Evolutionary conservation across 2,113 vertebrate genomes (phyloP).

Genomic region (Alces alces): DNA sequence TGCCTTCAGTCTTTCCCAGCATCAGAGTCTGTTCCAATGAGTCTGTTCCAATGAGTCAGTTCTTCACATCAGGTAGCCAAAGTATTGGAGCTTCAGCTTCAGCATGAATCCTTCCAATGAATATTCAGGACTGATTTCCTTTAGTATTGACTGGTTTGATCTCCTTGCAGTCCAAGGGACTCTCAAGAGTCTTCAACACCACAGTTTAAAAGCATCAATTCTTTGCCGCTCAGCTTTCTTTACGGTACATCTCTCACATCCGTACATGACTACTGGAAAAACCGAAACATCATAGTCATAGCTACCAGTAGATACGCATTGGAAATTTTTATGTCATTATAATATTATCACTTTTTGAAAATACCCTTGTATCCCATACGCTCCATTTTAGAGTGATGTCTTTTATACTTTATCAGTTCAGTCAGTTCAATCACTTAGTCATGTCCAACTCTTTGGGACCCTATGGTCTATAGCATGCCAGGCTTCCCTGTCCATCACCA

Average conservation of each 20-base stretch:
- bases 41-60: background rate
- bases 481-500: background rate
- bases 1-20: background rate
- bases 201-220: background rate
- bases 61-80: background rate
- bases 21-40: background rate
- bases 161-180: background rate
- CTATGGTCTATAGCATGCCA: background rate
- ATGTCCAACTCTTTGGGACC: background rate
- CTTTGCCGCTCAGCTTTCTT: fast-evolving
- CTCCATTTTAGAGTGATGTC: background rate
- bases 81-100: background rate
- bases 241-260: background rate
- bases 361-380: background rate
- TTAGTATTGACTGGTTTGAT: background rate
- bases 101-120: background rate
- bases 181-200: background rate
- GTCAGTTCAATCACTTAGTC: background rate
- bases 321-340: background rate
- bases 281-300: background rate
- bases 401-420: background rate
- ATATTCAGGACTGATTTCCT: background rate
- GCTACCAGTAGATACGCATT: background rate
- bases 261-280: background rate
- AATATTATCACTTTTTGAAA: background rate